Evolutionary conservation across 2,797 vertebrate genomes (phyloP), one percentile per base, ranked within the genome.

Genomic region (Betta splendens): DNA sequence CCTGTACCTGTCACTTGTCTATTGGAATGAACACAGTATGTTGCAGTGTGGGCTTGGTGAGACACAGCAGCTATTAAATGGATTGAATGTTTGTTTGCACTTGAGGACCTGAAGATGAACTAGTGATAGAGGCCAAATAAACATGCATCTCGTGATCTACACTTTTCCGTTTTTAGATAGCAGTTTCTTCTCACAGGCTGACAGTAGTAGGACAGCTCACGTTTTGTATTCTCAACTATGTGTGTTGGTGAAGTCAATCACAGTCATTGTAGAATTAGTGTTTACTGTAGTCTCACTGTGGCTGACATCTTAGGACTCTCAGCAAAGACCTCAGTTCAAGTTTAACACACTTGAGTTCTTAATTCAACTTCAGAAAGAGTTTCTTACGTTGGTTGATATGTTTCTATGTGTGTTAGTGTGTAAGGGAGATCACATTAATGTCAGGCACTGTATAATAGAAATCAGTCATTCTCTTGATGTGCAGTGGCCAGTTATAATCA

Each of bases 401-500:
- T 83, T 70, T 85, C 48, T 80, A 28, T 59, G 57, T 77, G 57
- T 48, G 60, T 80, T 72, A 75, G 63, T 75, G 61, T 57, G 50
- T 71, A 68, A 55, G 66, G 48, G 55, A 76, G 49, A 60, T 69
- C 68, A 43, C 58, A 52, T 77, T 54, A 47, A 15, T 59, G 68
- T 85, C 61, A 38, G 62, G 58, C 66, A 75, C 75, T 81, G 74
- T 84, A 61, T 79, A 84, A 74, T 79, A 72, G 32, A 59, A 74
- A 73, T 87, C 60, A 44, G 63, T 69, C 78, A 72, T 77, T 80
- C 69, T 83, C 68, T 83, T 78, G 53, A 86, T 66, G 88, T 92
- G 86, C 83, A 74, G 84, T 90, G 83, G 86, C 87, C 87, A 88
- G 81, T 85, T 76, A 70, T 81, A 80, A 81, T 85, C 72, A 77